Percentiles rank a stretch among this genome's conserved stretches.
phyloP scores from a whole-genome alignment of 1,140 invertebrate genomes.

The Coptotermes formosanus region DNA sequence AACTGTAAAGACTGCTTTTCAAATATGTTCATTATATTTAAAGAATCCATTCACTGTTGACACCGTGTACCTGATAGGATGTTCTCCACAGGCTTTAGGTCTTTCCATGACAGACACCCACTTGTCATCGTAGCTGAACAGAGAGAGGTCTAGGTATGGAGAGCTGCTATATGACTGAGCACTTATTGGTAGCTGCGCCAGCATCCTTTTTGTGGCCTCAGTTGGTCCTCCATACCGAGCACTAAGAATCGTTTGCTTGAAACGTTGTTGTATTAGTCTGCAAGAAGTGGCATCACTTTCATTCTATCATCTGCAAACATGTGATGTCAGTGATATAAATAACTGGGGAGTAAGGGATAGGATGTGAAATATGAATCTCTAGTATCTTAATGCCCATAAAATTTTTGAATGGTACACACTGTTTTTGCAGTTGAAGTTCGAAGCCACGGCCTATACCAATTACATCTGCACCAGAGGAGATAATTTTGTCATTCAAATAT shows the following conservation, averaged over 20 bases:
- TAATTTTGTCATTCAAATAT: too few species aligned
- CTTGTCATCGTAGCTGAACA: conserved; percentile 96
- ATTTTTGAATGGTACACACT: too few species aligned
- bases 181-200: conserved; percentile 92
- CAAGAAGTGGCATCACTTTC: too few species aligned
- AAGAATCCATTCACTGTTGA: not conserved
- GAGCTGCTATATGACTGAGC: conserved; percentile 91
- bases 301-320: too few species aligned
- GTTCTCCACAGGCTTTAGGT: conserved; percentile 90
- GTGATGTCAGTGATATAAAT: too few species aligned
- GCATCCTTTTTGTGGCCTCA: conserved; percentile 85
- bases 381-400: too few species aligned
- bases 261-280: conserved; percentile 62
- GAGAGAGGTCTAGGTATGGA: conserved; percentile 87
- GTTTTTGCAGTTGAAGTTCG: too few species aligned
- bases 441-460: too few species aligned
- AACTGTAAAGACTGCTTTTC: too few species aligned
- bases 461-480: too few species aligned
- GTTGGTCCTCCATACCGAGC: conserved; percentile 79
- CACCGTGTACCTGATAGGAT: conserved; percentile 78
- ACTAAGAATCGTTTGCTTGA: conserved; percentile 85
- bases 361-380: too few species aligned
- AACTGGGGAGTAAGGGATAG: too few species aligned
- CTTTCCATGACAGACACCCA: conserved; percentile 94
- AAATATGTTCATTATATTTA: not conserved